phyloP scores from a whole-genome alignment of 2,797 vertebrate species.

The Buceros bicornis region DNA sequence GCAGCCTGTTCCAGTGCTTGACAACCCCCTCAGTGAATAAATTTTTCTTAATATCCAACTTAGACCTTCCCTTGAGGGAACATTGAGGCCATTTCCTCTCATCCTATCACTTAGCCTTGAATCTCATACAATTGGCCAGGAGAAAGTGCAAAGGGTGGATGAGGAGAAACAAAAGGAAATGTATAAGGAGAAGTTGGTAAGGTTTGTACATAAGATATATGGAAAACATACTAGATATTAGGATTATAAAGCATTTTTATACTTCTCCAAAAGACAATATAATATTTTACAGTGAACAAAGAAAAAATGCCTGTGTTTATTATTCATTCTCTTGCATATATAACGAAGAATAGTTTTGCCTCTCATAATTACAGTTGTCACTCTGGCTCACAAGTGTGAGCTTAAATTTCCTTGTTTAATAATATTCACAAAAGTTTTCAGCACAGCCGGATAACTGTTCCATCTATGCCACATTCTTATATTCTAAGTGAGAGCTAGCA shows the following conservation, averaged over 20 bases:
- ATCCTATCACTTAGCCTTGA: neutral
- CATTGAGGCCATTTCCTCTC: neutral
- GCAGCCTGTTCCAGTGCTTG: neutral
- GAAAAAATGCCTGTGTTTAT: neutral
- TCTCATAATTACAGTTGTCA: neutral
- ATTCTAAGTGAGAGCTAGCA: neutral
- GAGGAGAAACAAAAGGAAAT: neutral
- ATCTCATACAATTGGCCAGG: neutral
- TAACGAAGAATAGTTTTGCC: neutral
- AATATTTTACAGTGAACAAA: neutral
- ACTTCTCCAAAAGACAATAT: neutral
- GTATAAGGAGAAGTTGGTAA: neutral
- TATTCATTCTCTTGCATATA: neutral
- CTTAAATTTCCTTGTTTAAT: neutral
- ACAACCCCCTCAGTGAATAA: neutral
- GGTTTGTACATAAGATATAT: neutral
- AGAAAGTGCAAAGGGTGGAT: neutral
- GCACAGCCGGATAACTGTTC: neutral
- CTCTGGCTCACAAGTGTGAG: neutral
- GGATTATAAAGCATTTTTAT: neutral
- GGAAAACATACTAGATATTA: neutral
- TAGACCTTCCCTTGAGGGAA: too few relatives aligned
- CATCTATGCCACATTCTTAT: neutral
- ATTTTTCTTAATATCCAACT: neutral
- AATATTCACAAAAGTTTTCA: neutral